Percentiles rank a stretch among this genome's conserved stretches.
These are phyloP conservation scores for Frankliniella intonsa DNA, from an alignment of 2,888 invertebrate species.

Conservation along the genomic window DNA sequence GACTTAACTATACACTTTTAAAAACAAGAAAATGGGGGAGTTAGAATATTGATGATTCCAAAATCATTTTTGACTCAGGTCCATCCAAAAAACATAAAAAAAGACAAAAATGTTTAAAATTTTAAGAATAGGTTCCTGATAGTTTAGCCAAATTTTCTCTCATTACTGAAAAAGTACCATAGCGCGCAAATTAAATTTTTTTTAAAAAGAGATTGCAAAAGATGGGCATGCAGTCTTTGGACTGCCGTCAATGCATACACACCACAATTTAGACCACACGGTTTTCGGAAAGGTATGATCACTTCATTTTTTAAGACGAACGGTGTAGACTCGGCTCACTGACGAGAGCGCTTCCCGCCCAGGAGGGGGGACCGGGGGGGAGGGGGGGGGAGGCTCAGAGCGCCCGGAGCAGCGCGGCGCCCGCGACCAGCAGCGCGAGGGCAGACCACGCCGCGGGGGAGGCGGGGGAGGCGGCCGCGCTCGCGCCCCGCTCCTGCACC, in stretches of 20 bases:
- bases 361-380: no score
- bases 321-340: background rate
- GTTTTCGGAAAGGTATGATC: background rate
- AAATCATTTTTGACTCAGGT: background rate
- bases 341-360: background rate
- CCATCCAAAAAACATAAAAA: background rate
- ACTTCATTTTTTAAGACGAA: background rate
- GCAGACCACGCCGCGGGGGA: background rate
- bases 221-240: background rate
- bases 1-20: background rate
- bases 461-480: background rate
- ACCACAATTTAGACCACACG: no score
- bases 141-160: no score
- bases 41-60: background rate
- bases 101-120: background rate
- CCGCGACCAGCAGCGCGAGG: background rate
- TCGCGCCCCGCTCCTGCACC: constrained; percentile 33
- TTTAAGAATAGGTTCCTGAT: no score
- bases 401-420: no score
- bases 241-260: background rate
- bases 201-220: no score
- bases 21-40: background rate
- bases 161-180: background rate
- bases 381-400: no score
- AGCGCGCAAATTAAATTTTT: no score